These are phyloP conservation scores for Pachypsylla venusta DNA, from an alignment of 1,140 invertebrate genomes.

Conservation along the genomic window DNA sequence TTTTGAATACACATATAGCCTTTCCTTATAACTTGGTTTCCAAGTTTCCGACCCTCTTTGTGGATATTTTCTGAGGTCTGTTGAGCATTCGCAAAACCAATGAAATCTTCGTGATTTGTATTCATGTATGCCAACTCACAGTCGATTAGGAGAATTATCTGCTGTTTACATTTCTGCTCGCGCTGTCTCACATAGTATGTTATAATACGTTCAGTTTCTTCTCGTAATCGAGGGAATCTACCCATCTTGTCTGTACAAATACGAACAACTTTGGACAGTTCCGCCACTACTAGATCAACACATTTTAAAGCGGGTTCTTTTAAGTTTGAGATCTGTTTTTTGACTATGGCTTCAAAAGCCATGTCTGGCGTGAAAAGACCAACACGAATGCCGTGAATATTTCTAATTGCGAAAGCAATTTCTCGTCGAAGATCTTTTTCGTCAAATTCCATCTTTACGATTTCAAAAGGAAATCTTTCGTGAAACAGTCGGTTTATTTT, in stretches of 20 bases:
- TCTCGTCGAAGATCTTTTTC: constrained; percentile 94
- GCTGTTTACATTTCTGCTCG: constrained; percentile 92
- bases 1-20: constrained; percentile 97
- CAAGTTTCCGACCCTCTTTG: constrained; percentile 72
- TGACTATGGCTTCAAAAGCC: constrained; percentile 99
- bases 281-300: constrained; percentile 91
- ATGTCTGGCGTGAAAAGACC: constrained; percentile 99
- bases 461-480: constrained; percentile 99
- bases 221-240: constrained; percentile 89
- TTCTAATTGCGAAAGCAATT: constrained; percentile 97
- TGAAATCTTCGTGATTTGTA: constrained; percentile 99
- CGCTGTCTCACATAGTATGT: constrained; percentile 81
- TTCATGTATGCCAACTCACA: constrained; percentile 99
- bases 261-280: constrained; percentile 87
- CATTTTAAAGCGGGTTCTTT: constrained; percentile 97
- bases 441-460: constrained; percentile 97
- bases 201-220: constrained; percentile 97
- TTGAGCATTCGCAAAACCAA: constrained; percentile 96
- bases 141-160: constrained; percentile 84
- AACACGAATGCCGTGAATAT: constrained; percentile 89
- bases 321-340: constrained; percentile 90
- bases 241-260: constrained; percentile 92
- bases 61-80: constrained; percentile 79
- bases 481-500: constrained; percentile 98
- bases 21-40: constrained; percentile 96